Percentiles rank a stretch among this genome's conserved stretches.
phyloP scores from a whole-genome alignment of 2,888 invertebrate genomes.

The Ichneumoninae sp. region DNA sequence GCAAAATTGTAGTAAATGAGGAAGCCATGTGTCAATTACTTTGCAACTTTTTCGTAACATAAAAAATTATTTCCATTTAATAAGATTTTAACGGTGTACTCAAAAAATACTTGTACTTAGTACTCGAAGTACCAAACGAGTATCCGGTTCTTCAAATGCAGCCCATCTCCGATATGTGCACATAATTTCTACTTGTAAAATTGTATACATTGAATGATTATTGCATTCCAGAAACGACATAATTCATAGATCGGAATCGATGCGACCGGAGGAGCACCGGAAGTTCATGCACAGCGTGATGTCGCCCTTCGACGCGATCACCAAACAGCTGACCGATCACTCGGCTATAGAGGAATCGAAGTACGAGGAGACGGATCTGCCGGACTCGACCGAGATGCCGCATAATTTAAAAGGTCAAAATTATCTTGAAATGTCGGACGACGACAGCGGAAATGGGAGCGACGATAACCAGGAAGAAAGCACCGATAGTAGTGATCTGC shows the following conservation, averaged over 20 bases:
- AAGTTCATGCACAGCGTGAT: slow-evolving; percentile 75
- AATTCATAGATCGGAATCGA: slow-evolving; percentile 74
- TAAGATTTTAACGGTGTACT: too few species aligned
- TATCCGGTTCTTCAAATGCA: too few species aligned
- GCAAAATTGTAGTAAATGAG: too few species aligned
- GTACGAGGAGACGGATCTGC: slow-evolving; percentile 61
- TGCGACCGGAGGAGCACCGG: slow-evolving; percentile 72
- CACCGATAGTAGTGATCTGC: not conserved
- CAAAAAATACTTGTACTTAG: too few species aligned
- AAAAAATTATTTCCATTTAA: too few species aligned
- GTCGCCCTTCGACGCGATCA: slow-evolving; percentile 77
- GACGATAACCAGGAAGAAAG: slow-evolving; percentile 53
- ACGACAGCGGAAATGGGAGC: slow-evolving; percentile 17
- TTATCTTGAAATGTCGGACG: slow-evolving; percentile 61
- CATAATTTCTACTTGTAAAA: not conserved
- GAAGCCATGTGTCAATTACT: too few species aligned
- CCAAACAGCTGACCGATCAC: slow-evolving; percentile 79
- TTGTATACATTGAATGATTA: slow-evolving; percentile 19
- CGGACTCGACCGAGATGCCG: slow-evolving; percentile 52
- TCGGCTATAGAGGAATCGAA: slow-evolving; percentile 75
- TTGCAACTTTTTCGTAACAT: too few species aligned
- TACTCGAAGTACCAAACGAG: too few species aligned
- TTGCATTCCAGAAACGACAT: slow-evolving; percentile 75
- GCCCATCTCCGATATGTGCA: not conserved
- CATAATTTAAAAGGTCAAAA: slow-evolving; percentile 72